Evolutionary conservation across 1,140 invertebrate species (phyloP).

Genomic region (Capitella teleta): DNA sequence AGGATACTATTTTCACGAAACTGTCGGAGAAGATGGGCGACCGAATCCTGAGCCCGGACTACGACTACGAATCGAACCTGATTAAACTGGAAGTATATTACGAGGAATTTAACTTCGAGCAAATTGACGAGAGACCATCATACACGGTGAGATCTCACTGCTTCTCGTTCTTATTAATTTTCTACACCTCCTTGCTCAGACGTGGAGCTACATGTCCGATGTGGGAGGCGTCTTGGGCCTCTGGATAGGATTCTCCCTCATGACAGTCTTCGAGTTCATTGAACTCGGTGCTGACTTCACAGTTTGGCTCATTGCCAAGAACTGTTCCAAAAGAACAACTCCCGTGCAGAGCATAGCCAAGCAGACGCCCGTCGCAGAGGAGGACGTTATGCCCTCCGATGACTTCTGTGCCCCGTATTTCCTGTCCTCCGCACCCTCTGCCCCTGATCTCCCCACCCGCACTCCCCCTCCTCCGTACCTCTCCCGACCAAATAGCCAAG

Average conservation of each 20-base stretch:
- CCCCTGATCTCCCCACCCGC: no score
- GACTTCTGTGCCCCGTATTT: no score
- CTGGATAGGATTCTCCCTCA: conserved; percentile 7
- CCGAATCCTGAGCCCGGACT: background rate
- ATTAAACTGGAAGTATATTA: conserved; percentile 13
- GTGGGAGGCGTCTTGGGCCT: conserved; percentile 5
- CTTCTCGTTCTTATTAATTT: background rate
- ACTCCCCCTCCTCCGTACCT: no score
- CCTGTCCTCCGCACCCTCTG: no score
- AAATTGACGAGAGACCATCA: conserved; percentile 1
- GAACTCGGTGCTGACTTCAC: no score
- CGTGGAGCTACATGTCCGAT: conserved; percentile 2
- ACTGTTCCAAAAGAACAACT: no score
- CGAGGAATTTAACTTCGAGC: conserved; percentile 13
- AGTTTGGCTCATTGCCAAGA: no score
- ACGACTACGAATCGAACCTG: conserved; percentile 11
- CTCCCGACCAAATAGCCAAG: no score
- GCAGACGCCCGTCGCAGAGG: no score
- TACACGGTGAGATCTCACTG: conserved; percentile 10
- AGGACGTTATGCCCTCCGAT: no score
- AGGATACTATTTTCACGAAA: background rate
- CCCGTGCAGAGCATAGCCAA: no score
- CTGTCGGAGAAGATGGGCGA: conserved; percentile 5
- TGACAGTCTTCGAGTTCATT: conserved; percentile 4
- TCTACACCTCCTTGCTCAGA: background rate